These are phyloP conservation scores for Pyrrhosoma nymphula DNA, from an alignment of 2,888 invertebrate genomes.

Conservation along the genomic window DNA sequence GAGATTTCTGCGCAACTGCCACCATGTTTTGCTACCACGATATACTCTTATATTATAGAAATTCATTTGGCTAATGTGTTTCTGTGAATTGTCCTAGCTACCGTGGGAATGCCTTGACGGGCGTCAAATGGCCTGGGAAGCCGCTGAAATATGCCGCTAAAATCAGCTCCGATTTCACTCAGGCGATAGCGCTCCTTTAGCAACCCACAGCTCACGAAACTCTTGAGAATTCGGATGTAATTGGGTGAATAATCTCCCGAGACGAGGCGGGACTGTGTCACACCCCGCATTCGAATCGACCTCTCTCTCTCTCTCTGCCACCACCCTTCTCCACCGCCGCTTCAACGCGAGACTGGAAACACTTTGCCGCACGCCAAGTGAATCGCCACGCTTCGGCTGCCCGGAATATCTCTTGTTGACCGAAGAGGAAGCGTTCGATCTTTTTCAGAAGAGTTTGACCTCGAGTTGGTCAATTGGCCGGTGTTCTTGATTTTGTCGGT, in stretches of 20 bases:
- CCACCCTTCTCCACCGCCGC: not conserved
- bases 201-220: not conserved
- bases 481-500: too few relatives aligned
- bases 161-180: too few relatives aligned
- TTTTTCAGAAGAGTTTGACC: not conserved
- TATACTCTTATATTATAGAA: too few relatives aligned
- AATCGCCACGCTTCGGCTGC: not conserved
- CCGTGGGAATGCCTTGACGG: too few relatives aligned
- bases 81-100: too few relatives aligned
- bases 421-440: not conserved
- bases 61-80: too few relatives aligned
- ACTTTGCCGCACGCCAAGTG: not conserved
- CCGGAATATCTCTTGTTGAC: not conserved
- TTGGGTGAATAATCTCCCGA: not conserved
- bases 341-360: not conserved
- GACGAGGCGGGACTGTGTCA: not conserved
- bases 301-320: not conserved
- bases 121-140: too few relatives aligned
- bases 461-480: too few relatives aligned
- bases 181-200: not conserved
- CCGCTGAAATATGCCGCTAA: not conserved
- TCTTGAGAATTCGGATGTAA: not conserved
- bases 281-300: too few relatives aligned
- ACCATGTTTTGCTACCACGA: too few relatives aligned
- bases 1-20: too few relatives aligned